Percentiles rank a stretch among this genome's conserved stretches.
phyloP scores from a whole-genome alignment of 2,113 vertebrate genomes.

The Fregetta grallaria region DNA sequence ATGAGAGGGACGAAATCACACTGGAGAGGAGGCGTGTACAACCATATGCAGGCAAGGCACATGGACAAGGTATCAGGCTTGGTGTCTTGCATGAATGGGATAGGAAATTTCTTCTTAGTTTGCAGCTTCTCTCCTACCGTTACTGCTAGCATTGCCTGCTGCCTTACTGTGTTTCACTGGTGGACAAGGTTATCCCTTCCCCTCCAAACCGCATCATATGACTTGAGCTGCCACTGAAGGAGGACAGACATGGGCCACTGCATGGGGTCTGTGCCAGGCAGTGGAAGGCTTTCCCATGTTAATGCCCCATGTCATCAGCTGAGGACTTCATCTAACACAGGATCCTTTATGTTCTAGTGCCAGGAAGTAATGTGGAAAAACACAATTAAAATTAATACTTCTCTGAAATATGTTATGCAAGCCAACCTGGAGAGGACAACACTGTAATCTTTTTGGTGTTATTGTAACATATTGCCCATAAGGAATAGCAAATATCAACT shows the following conservation, averaged over 20 bases:
- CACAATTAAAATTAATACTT: background rate
- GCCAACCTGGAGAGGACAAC: background rate
- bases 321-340: background rate
- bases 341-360: background rate
- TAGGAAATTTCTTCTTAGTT: background rate
- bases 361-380: background rate
- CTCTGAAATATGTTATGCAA: background rate
- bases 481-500: background rate
- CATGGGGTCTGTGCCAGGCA: background rate
- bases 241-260: background rate
- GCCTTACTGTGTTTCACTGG: background rate
- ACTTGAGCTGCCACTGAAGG: background rate
- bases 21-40: background rate
- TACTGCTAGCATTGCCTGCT: background rate
- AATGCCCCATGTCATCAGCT: background rate
- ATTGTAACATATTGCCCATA: background rate
- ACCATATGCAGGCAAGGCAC: background rate
- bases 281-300: accelerated
- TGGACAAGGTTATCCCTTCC: background rate
- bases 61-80: background rate
- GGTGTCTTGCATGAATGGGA: background rate
- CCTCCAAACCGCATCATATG: background rate
- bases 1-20: background rate
- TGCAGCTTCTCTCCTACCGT: background rate
- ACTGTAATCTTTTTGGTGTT: background rate